Evolutionary conservation across 2,888 invertebrate species (phyloP).

Genomic region (Scaptomyza polygonia): DNA sequence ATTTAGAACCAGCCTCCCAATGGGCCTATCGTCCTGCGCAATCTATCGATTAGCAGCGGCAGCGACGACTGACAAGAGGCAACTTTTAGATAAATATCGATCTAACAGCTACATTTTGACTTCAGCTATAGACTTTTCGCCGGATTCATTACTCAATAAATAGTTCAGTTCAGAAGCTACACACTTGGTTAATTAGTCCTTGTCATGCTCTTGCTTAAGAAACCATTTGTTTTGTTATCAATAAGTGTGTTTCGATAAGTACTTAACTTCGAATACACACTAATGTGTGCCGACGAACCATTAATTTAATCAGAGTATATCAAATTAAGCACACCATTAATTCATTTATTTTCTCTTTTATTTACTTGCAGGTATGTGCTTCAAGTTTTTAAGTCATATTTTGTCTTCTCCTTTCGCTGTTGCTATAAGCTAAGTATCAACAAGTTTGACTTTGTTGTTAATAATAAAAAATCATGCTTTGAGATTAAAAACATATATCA

Average conservation of each 20-base stretch:
- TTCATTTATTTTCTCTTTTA: not conserved
- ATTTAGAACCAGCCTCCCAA: not conserved
- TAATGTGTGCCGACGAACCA: not conserved
- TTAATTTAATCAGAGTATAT: slow-evolving; percentile 16
- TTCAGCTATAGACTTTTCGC: no score
- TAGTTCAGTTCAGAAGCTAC: no score
- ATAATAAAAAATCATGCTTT: no score
- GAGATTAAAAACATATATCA: no score
- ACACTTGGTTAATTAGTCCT: not conserved
- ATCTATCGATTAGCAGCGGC: slow-evolving; percentile 31
- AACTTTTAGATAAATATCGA: slow-evolving; percentile 16
- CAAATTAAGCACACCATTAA: slow-evolving; percentile 20
- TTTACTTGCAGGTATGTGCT: slow-evolving; percentile 60
- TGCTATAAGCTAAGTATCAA: slow-evolving; percentile 34
- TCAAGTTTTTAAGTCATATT: slow-evolving; percentile 6
- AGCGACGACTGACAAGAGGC: slow-evolving; percentile 4
- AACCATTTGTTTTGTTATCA: slow-evolving; percentile 3
- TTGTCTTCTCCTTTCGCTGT: not conserved
- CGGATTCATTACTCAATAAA: no score
- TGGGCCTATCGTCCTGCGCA: slow-evolving; percentile 23
- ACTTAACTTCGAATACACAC: not conserved
- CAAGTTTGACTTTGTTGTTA: slow-evolving; percentile 26
- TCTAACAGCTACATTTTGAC: not conserved
- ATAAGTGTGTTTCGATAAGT: slow-evolving; percentile 7
- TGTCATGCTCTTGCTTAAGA: not conserved